Conservation (phyloP, 2,888 invertebrate genomes). For the Agrotis segetum region DNA sequence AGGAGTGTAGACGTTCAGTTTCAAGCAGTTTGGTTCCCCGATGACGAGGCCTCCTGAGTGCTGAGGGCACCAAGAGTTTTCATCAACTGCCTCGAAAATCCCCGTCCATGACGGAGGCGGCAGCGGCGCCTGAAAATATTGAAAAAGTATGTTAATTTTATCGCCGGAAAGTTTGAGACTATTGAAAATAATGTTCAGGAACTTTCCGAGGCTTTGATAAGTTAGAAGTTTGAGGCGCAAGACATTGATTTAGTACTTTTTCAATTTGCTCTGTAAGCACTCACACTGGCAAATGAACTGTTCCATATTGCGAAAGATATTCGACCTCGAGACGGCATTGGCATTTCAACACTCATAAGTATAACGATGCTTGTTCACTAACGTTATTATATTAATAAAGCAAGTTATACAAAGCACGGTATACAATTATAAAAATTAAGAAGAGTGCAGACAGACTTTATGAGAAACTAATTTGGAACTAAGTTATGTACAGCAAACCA, state of each 20-base stretch:
- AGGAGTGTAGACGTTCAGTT: conserved; percentile 83
- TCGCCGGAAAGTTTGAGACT: conserved; percentile 44
- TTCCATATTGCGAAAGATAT: conserved; percentile 33
- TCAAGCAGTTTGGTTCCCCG: conserved; percentile 83
- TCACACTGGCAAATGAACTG: conserved; percentile 24
- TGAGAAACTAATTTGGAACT: not conserved
- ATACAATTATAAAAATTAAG: not conserved
- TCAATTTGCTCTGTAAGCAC: conserved; percentile 48
- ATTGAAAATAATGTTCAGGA: conserved; percentile 52
- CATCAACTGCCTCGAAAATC: conserved; percentile 82
- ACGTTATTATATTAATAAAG: not conserved
- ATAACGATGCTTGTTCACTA: conserved; percentile 10
- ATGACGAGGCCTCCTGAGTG: conserved; percentile 73
- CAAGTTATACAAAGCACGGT: not conserved
- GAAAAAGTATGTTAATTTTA: conserved; percentile 46
- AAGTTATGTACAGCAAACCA: not conserved
- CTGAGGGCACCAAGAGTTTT: conserved; percentile 85
- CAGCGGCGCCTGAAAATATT: conserved; percentile 82
- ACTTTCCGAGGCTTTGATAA: conserved; percentile 54
- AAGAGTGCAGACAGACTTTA: not conserved
- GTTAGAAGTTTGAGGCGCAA: conserved; percentile 44
- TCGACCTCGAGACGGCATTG: conserved; percentile 33
- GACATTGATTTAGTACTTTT: conserved; percentile 55
- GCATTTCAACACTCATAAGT: not conserved
- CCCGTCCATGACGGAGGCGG: conserved; percentile 84